Percentiles rank a stretch among this genome's conserved stretches.
Evolutionary conservation across 1,140 invertebrate genomes (phyloP).

Genomic region (Ips nitidus): DNA sequence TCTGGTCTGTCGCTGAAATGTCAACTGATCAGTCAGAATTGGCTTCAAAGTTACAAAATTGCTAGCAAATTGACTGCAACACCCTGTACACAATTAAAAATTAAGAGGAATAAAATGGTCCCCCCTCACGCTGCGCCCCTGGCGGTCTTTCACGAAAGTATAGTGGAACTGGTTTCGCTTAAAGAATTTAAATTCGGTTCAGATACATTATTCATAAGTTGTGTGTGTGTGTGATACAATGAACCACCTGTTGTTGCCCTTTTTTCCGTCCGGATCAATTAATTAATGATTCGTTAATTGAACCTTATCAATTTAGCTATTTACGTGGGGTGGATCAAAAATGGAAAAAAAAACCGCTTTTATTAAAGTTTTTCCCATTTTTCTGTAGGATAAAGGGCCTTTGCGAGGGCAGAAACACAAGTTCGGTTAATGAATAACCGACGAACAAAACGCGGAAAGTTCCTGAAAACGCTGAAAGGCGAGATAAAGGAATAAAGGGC

Average conservation of each 20-base stretch:
- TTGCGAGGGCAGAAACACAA: constrained; percentile 36
- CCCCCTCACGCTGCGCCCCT: too few relatives aligned
- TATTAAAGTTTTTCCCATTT: constrained; percentile 40
- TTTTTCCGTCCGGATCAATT: constrained; percentile 5
- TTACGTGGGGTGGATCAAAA: too few relatives aligned
- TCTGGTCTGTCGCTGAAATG: too few relatives aligned
- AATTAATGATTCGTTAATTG: too few relatives aligned
- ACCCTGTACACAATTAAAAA: too few relatives aligned
- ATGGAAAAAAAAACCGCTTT: constrained; percentile 28
- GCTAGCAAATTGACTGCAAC: too few relatives aligned
- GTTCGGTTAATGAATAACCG: constrained; percentile 48
- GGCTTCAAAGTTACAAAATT: too few relatives aligned
- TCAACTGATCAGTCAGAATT: too few relatives aligned
- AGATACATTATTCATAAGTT: constrained; percentile 34
- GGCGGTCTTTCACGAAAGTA: constrained; percentile 31
- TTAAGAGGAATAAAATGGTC: too few relatives aligned
- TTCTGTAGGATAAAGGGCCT: constrained; percentile 31
- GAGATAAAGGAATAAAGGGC: constrained; percentile 50
- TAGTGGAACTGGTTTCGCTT: constrained; percentile 23
- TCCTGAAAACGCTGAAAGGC: constrained; percentile 50
- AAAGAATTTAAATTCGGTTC: constrained; percentile 36
- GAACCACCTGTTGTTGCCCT: constrained; percentile 33
- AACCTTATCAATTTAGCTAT: too few relatives aligned
- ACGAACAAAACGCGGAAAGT: constrained; percentile 48
- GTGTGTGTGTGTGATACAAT: constrained; percentile 22